A percentile compares a stretch with the other conserved stretches of the same genome.
phyloP scores from a whole-genome alignment of 2,888 invertebrate genomes.

The Ophraella communa region DNA sequence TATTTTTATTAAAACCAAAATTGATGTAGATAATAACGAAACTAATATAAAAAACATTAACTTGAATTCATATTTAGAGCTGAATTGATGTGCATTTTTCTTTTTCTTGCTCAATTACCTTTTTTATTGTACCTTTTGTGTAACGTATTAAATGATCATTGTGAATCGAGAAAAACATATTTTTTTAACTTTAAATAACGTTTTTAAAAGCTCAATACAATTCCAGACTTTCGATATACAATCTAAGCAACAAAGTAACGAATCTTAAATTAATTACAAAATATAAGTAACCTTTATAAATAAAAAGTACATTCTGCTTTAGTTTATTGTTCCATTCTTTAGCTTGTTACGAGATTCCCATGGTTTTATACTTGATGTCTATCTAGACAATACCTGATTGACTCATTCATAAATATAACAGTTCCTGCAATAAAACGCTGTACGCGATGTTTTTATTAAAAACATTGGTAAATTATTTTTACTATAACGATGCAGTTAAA shows the following conservation, averaged over 20 bases:
- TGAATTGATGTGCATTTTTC: too few species aligned
- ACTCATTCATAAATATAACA: slow-evolving; percentile 5
- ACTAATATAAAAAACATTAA: too few species aligned
- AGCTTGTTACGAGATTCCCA: neutral
- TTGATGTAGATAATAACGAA: neutral
- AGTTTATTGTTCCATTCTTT: neutral
- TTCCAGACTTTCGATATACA: neutral
- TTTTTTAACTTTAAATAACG: too few species aligned
- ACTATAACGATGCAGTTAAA: neutral
- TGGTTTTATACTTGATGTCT: neutral
- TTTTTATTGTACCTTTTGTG: too few species aligned
- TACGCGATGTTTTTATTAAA: neutral
- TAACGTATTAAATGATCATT: too few species aligned
- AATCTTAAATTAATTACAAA: neutral
- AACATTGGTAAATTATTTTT: neutral
- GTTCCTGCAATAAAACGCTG: neutral
- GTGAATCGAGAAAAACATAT: too few species aligned
- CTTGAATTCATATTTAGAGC: too few species aligned
- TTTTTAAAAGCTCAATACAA: neutral
- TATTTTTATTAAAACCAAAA: slow-evolving; percentile 44
- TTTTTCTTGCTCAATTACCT: too few species aligned
- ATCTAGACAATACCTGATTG: slow-evolving; percentile 1
- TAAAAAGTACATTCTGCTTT: neutral
- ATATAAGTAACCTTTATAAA: neutral
- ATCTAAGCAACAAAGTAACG: neutral